Conservation (phyloP, 2,797 vertebrate species). For the Pitangus sulphuratus region DNA sequence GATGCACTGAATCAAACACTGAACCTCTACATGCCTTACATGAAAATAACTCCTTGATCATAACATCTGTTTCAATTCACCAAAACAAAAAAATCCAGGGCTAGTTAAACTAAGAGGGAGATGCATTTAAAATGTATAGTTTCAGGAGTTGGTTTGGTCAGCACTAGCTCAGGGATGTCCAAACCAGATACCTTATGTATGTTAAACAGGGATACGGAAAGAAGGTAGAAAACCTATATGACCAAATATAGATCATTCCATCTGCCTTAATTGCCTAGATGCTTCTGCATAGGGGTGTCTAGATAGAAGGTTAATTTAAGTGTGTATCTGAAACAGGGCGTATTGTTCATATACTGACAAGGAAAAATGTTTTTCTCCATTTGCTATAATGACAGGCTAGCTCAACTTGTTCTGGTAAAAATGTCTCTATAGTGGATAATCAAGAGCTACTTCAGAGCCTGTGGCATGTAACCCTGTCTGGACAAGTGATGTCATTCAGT, state of each 20-base stretch:
- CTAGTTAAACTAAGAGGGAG: background rate
- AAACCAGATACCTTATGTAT: fast-evolving
- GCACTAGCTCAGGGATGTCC: background rate
- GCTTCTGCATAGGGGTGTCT: background rate
- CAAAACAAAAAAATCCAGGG: background rate
- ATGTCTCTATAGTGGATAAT: background rate
- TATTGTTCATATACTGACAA: background rate
- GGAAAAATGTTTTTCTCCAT: background rate
- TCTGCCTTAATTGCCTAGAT: background rate
- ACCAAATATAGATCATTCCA: background rate
- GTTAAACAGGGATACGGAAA: background rate
- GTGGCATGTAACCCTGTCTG: background rate
- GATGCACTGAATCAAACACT: background rate
- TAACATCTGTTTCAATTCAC: background rate
- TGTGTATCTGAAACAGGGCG: background rate
- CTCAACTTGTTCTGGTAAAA: background rate
- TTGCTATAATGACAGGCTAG: background rate
- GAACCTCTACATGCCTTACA: background rate
- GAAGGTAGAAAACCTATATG: background rate
- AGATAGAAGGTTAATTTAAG: background rate
- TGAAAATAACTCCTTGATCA: background rate
- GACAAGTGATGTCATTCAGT: background rate
- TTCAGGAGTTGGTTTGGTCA: background rate
- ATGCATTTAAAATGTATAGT: background rate
- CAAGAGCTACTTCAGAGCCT: background rate